Base-by-base conservation (phyloP, 1,140 invertebrate species). In the Hypothenemus hampei region DNA sequence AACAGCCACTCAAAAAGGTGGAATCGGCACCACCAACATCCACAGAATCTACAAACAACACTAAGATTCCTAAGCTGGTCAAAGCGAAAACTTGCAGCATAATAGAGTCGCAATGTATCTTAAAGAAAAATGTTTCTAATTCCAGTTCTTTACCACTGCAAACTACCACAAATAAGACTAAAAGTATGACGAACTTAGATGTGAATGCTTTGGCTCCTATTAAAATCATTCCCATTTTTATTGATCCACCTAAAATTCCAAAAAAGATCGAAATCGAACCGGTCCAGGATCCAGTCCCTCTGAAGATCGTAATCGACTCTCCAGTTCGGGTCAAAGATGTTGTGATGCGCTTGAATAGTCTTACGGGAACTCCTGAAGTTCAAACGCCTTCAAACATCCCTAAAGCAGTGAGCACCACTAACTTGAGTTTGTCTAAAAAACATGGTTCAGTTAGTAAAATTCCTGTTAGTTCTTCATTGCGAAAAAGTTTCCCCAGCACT, bases 61-160 rank as follows among this genome's bases (percentile, higher is more conserved):
- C 59, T 1, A 64, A 55, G 31, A 65, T 68, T 15, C 72, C 76
- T 11, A 77, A 78, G 29, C 63, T 81, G 33, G 76, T 80, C 58
- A 80, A 81, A 67, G 78, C 80, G 3, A 80, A 80, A 65, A 80
- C 79, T 57, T 81, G 79, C 65, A 79, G 77, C 56, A 80, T 81
- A 46, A 81, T 81, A 40, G 79, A 80, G 61, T 80, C 78, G 2
- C 73, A 76, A 59, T 81, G 79, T 63, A 79, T 80, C 50, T 69
- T 80, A 33, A 81, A 81, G 58, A 78, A 78, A 61, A 55, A 26
- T n/a, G 29, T 10, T 33, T 16, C 19, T 16, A 19, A 18, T 22
- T 21, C n/a, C 19, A 11, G 11, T 11, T 13, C 11, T 10, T n/a
- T 10, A 4, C 23, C 13, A 6, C 18, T 21, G 10, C 39, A n/a